Evolutionary conservation across 1,140 invertebrate species (phyloP), one percentile per base, ranked within the genome.

Genomic region (Pachyrhynchus sulphureomaculatus): DNA sequence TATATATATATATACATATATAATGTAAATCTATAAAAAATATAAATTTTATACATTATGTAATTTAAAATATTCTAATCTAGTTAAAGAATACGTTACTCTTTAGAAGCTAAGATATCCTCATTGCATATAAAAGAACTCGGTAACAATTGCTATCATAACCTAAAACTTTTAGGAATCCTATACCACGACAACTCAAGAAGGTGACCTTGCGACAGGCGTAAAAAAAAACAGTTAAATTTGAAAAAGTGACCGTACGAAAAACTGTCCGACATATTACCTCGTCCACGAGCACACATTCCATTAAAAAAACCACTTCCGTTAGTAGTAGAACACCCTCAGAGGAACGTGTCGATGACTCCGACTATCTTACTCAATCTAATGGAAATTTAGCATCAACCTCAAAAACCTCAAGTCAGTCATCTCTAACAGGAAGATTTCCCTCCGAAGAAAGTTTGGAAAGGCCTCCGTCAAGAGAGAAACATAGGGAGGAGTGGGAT

Each of bases 211-310:
- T 9, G 80, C 80, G 39, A 67, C 79, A 33, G 84, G 84, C 1
- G 77, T 81, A 1, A 84, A 58, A 24, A 58, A 45, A 83, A 56
- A 79, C 84, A 44, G 83, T 88, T 17, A 87, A 86, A 71, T 86
- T 86, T 63, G 85, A 89, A 71, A 82, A 84, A 72, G 81, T 89
- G 67, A 83, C 80, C 12, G 77, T 88, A 48, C 78, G 78, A 55
- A 84, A 85, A 67, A 80, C 81, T 57, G 41, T 83, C 34, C 66
- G 76, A 20, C 82, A 83, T 65, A 68, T 81, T 8, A 68, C 64
- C 12, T 48, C 64, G 2, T 66, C 53, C 18, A 53, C 64, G 10
- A 68, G 56, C 10, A 56, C 65, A 13, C 37, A 66, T 9, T 66
- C 63, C 26, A 45, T 64, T n/a, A 54, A 53, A 12, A 59, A 62